These are phyloP conservation scores for Myotis myotis DNA, from an alignment of 2,797 vertebrate genomes.

Conservation along the genomic window DNA sequence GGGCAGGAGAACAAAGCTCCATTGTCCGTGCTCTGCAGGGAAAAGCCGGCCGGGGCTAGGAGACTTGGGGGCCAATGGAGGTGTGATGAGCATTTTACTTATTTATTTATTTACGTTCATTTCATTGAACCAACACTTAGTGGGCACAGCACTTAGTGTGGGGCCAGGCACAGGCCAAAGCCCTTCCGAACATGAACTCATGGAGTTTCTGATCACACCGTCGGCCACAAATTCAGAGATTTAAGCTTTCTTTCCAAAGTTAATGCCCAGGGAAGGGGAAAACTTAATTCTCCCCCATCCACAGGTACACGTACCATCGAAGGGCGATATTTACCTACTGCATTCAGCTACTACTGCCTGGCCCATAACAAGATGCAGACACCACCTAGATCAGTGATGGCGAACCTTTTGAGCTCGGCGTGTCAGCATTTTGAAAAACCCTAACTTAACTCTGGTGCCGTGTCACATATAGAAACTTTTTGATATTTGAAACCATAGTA, in stretches of 20 bases:
- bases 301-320: background rate
- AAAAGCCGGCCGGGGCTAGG: background rate
- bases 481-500: too few relatives aligned
- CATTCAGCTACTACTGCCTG: background rate
- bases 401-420: too few relatives aligned
- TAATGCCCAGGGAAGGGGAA: background rate
- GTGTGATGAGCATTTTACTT: slow-evolving; percentile 23
- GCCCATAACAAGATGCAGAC: background rate
- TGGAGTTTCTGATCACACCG: background rate
- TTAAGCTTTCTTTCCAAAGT: background rate
- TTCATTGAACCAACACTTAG: background rate
- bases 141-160: background rate
- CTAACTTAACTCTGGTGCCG: too few relatives aligned
- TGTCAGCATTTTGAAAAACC: too few relatives aligned
- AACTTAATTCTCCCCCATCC: background rate
- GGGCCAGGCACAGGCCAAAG: background rate
- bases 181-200: background rate
- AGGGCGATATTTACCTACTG: background rate
- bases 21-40: background rate
- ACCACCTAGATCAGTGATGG: background rate
- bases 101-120: background rate
- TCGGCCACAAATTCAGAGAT: background rate
- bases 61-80: background rate
- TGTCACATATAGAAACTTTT: too few relatives aligned
- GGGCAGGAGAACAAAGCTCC: slow-evolving; percentile 57